A percentile compares a stretch with the other conserved stretches of the same genome.
Conservation (phyloP, 1,140 invertebrate species). For the Semibalanus balanoides region DNA sequence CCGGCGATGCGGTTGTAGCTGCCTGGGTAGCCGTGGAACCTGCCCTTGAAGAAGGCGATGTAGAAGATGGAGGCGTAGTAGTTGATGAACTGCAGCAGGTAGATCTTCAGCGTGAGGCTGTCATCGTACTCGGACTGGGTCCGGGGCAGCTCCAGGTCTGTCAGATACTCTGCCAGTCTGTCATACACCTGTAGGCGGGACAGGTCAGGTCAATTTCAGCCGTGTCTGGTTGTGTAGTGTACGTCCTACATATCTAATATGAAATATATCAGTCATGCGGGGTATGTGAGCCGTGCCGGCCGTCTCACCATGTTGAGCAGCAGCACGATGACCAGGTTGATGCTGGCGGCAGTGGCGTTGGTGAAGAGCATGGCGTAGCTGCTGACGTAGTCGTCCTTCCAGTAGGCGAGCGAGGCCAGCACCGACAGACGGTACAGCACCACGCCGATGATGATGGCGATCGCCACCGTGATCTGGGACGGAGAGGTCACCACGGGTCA, state of each 20-base stretch:
- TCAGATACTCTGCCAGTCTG: slow-evolving; percentile 76
- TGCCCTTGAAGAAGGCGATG: slow-evolving; percentile 95
- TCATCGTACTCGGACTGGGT: slow-evolving; percentile 98
- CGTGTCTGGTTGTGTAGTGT: neutral
- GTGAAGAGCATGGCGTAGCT: slow-evolving; percentile 64
- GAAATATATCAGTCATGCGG: too few species aligned
- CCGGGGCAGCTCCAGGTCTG: slow-evolving; percentile 81
- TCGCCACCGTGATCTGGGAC: slow-evolving; percentile 57
- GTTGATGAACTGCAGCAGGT: slow-evolving; percentile 94
- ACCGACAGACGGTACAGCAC: slow-evolving; percentile 84
- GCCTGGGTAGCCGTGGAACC: slow-evolving; percentile 69
- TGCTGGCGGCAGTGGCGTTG: slow-evolving; percentile 63
- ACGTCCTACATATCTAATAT: neutral
- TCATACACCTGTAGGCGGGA: slow-evolving; percentile 66
- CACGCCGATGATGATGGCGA: slow-evolving; percentile 74
- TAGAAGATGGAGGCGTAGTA: slow-evolving; percentile 98
- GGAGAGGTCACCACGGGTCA: too few species aligned
- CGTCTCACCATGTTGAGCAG: slow-evolving; percentile 65
- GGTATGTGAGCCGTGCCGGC: neutral
- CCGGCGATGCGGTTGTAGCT: slow-evolving; percentile 58
- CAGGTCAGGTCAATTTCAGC: slow-evolving; percentile 11
- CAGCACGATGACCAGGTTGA: slow-evolving; percentile 74
- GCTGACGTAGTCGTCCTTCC: slow-evolving; percentile 38
- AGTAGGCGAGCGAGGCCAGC: slow-evolving; percentile 46
- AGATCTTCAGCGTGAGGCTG: slow-evolving; percentile 90